Evolutionary conservation across 2,888 invertebrate genomes (phyloP).

Genomic region (Tenthredo scrophulariae): DNA sequence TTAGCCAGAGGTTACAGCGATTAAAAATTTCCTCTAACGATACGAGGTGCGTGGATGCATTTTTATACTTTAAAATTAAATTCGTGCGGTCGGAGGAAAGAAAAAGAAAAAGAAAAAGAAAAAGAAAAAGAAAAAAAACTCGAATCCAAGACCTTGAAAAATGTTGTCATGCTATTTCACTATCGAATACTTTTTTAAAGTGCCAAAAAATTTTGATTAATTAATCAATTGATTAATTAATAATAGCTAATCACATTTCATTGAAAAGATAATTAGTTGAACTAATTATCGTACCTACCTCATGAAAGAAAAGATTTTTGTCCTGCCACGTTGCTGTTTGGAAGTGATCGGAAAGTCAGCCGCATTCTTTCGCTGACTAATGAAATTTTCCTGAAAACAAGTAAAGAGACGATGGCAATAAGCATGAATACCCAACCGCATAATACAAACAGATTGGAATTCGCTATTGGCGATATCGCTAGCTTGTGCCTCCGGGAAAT

Average conservation of each 20-base stretch:
- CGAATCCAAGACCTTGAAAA: not conserved
- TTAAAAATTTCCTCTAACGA: not conserved
- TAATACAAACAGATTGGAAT: slow-evolving; percentile 28
- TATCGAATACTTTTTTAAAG: not conserved
- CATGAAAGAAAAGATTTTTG: not conserved
- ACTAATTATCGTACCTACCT: not conserved
- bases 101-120: not conserved
- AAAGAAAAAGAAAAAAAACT: not conserved
- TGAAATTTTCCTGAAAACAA: slow-evolving; percentile 36
- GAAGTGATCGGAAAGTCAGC: slow-evolving; percentile 3
- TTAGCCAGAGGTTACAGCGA: not conserved
- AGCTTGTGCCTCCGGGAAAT: not conserved
- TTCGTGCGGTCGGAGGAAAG: not conserved
- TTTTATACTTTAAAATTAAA: not conserved
- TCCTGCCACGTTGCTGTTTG: not conserved
- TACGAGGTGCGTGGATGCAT: not conserved
- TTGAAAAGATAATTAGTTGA: not conserved
- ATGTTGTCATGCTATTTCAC: not conserved
- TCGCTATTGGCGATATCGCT: slow-evolving; percentile 10
- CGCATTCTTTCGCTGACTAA: slow-evolving; percentile 37
- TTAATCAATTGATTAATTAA: not conserved
- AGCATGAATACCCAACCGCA: not conserved
- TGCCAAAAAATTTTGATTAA: not conserved
- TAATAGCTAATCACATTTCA: not conserved
- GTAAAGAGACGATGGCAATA: not conserved